Evolutionary conservation across 92 coral and sea anemone genomes (phyloP), one percentile per base, ranked within the genome.

Genomic region (Actinernus sp.): DNA sequence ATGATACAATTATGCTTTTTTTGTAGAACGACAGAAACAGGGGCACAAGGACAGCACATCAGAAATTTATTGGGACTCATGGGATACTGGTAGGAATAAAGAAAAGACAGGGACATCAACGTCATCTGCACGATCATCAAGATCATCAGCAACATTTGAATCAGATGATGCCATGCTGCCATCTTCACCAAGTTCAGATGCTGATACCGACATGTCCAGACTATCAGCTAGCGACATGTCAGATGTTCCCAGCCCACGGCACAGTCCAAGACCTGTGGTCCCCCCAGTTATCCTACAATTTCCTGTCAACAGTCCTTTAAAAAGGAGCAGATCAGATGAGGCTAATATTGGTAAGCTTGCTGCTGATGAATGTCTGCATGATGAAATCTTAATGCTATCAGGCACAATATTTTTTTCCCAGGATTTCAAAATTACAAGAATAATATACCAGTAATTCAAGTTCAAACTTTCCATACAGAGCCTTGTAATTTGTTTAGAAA

Each of bases 11-110:
- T n/a, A 36, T 36, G 41, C 8, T 33, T 16, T 17, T 14, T 29
- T 44, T 65, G n/a, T 46, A 94, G 99, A 95, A 50, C 79, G 93
- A 45, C 97, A 89, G 44, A 91, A 81, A 58, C 96, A 91, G 57
- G 99, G 99, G 0, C 93, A 84, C 61, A 95, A 95, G 58, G 95
- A 87, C 48, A 87, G 90, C 56, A 76, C 97, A 3, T 87, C 89
- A 10, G 90, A 87, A 10, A 87, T 84, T 41, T 95, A 90, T 51
- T 90, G 97, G 97, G 86, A 76, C 31, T 91, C 97, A 0, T 91
- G 99, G 93, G 93, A 72, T 4, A 86, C 88, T 10, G 85, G 83
- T 4, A 79, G 71, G 28, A 56, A 46, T 27, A 74, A 68, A 25
- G 96, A 81, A 34, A 88, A 58, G n/a, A 65, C 74, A 22, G 65